Evolutionary conservation across 2,113 vertebrate species (phyloP).

Genomic region (Lutjanus erythropterus): DNA sequence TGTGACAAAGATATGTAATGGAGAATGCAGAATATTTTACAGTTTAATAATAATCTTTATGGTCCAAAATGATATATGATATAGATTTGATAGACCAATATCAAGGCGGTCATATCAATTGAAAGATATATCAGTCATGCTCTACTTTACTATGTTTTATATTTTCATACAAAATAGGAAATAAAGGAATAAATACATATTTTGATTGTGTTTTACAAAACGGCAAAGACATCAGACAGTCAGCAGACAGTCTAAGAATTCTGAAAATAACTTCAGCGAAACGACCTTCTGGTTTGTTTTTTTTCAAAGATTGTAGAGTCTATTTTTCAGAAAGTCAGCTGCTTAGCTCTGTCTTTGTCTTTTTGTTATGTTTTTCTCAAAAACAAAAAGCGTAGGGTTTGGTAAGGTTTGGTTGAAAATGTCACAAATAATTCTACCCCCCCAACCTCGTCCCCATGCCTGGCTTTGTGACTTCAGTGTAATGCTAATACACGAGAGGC

Average conservation of each 20-base stretch:
- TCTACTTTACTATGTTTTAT: neutral
- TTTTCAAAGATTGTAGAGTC: neutral
- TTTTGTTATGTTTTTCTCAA: neutral
- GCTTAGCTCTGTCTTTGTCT: neutral
- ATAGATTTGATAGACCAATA: no score
- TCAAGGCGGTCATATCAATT: no score
- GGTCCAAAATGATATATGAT: no score
- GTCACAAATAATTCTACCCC: neutral
- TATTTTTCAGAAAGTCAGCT: neutral
- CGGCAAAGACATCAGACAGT: neutral
- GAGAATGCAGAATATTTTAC: no score
- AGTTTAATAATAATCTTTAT: no score
- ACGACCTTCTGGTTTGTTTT: neutral
- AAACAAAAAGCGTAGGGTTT: neutral
- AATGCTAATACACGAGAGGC: slow-evolving; percentile 15
- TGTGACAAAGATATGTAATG: no score
- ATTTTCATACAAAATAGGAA: neutral
- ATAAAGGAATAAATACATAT: neutral
- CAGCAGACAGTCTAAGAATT: neutral
- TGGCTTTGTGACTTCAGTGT: slow-evolving; percentile 6
- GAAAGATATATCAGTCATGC: no score
- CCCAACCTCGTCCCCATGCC: no score
- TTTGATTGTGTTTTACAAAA: neutral
- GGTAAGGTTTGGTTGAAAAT: neutral
- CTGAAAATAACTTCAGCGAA: neutral